Evolutionary conservation across 2,797 vertebrate species (phyloP).

Genomic region (Phrynocephalus forsythii): DNA sequence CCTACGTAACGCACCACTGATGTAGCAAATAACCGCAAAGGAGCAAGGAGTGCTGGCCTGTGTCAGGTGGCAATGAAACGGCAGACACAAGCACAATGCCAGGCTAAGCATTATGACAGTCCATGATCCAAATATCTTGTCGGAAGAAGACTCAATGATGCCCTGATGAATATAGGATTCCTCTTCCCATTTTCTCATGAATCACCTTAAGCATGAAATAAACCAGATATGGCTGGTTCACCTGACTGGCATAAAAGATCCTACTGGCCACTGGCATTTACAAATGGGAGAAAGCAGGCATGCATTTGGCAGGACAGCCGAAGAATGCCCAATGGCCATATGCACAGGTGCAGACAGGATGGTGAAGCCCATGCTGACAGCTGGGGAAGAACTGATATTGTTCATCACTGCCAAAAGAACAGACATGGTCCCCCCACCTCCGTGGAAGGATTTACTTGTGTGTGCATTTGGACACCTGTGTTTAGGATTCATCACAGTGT

Average conservation of each 20-base stretch:
- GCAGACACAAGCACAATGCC: background rate
- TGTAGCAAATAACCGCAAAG: background rate
- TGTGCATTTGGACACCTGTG: background rate
- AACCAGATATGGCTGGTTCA: background rate
- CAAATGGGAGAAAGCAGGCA: background rate
- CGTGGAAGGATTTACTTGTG: background rate
- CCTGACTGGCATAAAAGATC: background rate
- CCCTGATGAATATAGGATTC: background rate
- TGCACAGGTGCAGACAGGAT: background rate
- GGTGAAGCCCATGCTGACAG: background rate
- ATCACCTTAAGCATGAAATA: background rate
- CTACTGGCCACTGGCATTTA: background rate
- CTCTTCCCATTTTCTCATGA: background rate
- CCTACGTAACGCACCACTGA: too few species aligned
- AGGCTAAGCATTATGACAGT: background rate
- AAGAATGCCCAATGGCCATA: background rate
- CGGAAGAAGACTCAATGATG: too few species aligned
- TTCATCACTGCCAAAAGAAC: background rate
- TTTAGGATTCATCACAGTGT: background rate
- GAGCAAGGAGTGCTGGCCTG: background rate
- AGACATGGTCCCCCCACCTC: background rate
- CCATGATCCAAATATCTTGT: too few species aligned
- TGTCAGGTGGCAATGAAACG: background rate
- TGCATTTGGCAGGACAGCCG: background rate
- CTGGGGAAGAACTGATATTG: background rate